Conservation (phyloP, 1,140 invertebrate genomes). For the Zelostemma sp. region DNA sequence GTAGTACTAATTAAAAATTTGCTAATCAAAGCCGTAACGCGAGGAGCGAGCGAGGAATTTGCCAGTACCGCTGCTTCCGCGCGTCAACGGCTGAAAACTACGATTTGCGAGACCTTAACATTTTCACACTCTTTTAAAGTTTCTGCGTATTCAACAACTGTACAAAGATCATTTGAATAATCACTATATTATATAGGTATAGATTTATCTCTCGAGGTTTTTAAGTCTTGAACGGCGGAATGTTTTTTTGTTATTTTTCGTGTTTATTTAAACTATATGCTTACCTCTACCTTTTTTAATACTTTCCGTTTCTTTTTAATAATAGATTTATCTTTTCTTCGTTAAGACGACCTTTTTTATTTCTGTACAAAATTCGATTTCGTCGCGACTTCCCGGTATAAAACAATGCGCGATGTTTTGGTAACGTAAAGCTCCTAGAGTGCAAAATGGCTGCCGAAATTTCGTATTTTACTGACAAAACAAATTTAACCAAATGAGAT, state of each 20-base stretch:
- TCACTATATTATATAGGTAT: background rate
- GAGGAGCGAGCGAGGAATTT: too few relatives aligned
- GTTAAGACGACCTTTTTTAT: background rate
- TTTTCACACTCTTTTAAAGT: slow-evolving; percentile 1
- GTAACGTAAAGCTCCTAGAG: too few relatives aligned
- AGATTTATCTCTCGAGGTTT: background rate
- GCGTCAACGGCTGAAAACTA: too few relatives aligned
- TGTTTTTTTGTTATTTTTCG: background rate
- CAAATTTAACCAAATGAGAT: too few relatives aligned
- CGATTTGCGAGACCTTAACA: too few relatives aligned
- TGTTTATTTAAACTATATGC: background rate
- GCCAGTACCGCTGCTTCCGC: too few relatives aligned
- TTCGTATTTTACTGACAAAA: too few relatives aligned
- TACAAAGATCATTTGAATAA: slow-evolving; percentile 5
- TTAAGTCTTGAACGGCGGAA: background rate
- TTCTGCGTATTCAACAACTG: slow-evolving; percentile 10
- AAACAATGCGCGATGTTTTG: background rate
- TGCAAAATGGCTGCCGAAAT: too few relatives aligned
- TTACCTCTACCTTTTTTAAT: background rate
- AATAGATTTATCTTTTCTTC: background rate
- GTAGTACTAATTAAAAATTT: too few relatives aligned
- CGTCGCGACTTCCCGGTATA: background rate
- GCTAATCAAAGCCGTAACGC: too few relatives aligned
- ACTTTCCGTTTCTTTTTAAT: slow-evolving; percentile 11
- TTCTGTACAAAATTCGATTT: slow-evolving; percentile 1